Conservation (phyloP, 2,113 vertebrate species). For the Xyliphius kryptos region DNA sequence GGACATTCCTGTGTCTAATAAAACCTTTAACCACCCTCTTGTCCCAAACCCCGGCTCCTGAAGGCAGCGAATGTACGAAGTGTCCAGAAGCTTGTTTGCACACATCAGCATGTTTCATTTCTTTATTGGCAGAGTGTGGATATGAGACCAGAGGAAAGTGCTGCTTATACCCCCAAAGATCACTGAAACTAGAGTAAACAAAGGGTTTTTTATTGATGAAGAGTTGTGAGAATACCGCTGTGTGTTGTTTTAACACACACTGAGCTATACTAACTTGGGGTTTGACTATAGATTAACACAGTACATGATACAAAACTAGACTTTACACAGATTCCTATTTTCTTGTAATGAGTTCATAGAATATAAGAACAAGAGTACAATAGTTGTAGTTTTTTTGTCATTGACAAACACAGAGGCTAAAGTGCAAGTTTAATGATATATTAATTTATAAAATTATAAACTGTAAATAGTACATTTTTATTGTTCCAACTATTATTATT, state of each 20-base stretch:
- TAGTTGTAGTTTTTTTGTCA: no score
- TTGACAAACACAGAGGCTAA: no score
- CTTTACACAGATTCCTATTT: no score
- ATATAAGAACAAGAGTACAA: no score
- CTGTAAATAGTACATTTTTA: no score
- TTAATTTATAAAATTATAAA: no score
- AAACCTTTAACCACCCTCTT: constrained; percentile 6
- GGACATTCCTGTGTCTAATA: no score
- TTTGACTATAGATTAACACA: no score
- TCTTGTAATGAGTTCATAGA: no score
- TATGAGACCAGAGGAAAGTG: not conserved
- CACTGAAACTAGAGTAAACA: constrained; percentile 28
- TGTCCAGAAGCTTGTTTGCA: constrained; percentile 28
- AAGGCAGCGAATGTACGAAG: constrained; percentile 3
- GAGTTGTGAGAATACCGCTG: not conserved
- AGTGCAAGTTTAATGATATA: no score
- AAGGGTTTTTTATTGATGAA: constrained; percentile 8
- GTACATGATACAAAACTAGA: no score
- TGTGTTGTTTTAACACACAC: constrained; percentile 12
- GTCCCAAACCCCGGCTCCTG: constrained; percentile 1
- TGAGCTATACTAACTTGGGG: not conserved
- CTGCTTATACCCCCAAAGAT: constrained; percentile 11
- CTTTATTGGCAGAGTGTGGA: constrained; percentile 9
- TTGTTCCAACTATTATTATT: no score
- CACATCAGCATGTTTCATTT: constrained; percentile 31